Conservation (phyloP, 2,888 invertebrate genomes). For the Chouioia cunea region DNA sequence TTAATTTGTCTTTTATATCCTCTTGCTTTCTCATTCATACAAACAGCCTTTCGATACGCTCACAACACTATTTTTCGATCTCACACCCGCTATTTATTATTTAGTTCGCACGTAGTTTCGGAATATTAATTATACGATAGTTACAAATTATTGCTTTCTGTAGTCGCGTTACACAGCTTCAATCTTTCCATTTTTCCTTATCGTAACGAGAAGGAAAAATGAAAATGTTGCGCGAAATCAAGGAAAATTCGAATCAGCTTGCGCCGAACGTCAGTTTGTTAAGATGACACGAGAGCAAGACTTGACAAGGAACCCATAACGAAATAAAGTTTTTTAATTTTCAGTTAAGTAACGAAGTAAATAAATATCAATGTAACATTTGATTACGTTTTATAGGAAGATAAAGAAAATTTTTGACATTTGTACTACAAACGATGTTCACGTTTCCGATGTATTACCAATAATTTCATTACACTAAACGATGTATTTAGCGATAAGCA, state of each 20-base stretch:
- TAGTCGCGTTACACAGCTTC: conserved; percentile 32
- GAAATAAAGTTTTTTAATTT: conserved; percentile 6
- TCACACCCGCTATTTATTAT: conserved; percentile 44
- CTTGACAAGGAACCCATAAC: conserved; percentile 15
- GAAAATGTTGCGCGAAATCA: conserved; percentile 36
- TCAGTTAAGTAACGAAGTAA: no score
- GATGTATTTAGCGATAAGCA: conserved; percentile 38
- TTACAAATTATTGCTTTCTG: conserved; percentile 81
- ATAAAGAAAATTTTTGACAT: no score
- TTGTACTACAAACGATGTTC: conserved; percentile 13
- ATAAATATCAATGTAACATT: no score
- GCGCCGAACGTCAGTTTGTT: not conserved
- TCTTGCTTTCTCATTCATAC: conserved; percentile 41
- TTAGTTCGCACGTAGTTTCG: conserved; percentile 48
- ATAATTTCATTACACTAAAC: not conserved
- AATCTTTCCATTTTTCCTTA: conserved; percentile 11
- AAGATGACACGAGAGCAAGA: conserved; percentile 27
- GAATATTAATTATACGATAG: conserved; percentile 63
- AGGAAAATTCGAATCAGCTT: conserved; percentile 46
- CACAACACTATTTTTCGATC: conserved; percentile 47
- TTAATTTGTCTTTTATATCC: conserved; percentile 45
- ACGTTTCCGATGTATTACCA: conserved; percentile 29
- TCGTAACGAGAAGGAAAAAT: conserved; percentile 5
- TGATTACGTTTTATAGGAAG: no score
- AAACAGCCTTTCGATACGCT: conserved; percentile 36